Conservation (phyloP, 2,113 vertebrate species). For the Marmota flaviventris region DNA sequence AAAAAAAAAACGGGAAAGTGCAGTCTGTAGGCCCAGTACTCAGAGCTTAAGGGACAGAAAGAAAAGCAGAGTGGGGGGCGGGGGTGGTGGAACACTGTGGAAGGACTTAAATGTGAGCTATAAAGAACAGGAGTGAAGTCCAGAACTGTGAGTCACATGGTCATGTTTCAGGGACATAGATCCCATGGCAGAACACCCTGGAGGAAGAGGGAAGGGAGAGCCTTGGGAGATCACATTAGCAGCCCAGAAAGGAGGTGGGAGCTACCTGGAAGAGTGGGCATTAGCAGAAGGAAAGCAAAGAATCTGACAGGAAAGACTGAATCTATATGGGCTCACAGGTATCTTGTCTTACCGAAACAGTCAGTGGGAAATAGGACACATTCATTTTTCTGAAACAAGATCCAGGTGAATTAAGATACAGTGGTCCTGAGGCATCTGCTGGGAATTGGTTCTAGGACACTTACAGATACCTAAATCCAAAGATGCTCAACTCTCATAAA, state of each 20-base stretch:
- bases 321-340: neutral
- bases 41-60: neutral
- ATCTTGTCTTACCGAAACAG: slow-evolving; percentile 28
- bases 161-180: neutral
- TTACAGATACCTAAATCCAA: neutral
- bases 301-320: neutral
- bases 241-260: neutral
- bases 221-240: neutral
- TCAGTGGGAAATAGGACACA: neutral
- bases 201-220: neutral
- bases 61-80: neutral
- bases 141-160: neutral
- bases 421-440: neutral
- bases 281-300: neutral
- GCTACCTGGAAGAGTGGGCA: neutral
- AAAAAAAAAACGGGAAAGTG: neutral
- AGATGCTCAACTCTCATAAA: neutral
- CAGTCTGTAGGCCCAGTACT: neutral
- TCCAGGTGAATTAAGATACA: neutral
- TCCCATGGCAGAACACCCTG: neutral
- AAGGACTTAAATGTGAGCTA: neutral
- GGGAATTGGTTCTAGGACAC: neutral
- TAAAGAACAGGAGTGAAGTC: neutral
- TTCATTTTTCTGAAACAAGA: neutral
- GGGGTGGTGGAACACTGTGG: neutral